Evolutionary conservation across 2,888 invertebrate species (phyloP), one percentile per base, ranked within the genome.

Genomic region (Leptinotarsa haldemani): DNA sequence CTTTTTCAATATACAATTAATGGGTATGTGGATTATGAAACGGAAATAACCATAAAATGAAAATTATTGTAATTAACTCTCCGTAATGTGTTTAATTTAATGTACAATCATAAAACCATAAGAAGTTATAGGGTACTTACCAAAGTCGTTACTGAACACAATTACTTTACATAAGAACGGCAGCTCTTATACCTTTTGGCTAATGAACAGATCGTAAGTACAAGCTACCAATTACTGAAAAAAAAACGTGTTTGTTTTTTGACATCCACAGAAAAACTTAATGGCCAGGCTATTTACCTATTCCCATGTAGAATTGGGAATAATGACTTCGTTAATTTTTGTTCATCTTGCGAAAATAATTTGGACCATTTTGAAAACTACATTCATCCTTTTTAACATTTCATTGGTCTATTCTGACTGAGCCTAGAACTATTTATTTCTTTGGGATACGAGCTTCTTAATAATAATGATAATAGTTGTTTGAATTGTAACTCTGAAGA

Each of bases 181-280:
- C 56, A 56, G 13, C 25, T 56, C 22, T 56, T 56, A 20, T 22
- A 13, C 13, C 56, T 25, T 22, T 22, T 12, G 22, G 0, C 56
- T 56, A 56, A 56, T 56, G 56, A 56, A 56, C 22, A 56, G 56
- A 15, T 56, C 56, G 22, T 56, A 56, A 56, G 20, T 56, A 56
- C 13, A 22, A 56, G 56, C 56, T 20, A 22, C 56, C 56, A 56
- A 56, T 56, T 56, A 56, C 56, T 25, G 22, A 56, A 22, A 13
- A 40, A 30, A 40, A 40, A 40, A 9, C 30, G 4, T 50, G 50
- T 50, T 4, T 22, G 12, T 56, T 56, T 56, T 56, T 56, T 56
- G 18, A 18, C 13, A 9, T 15, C 18, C 20, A 56, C 56, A 56
- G 3, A 20, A 25, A 56, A 56, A 4, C 13, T 2, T 56, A 56